Conservation (phyloP, 2,797 vertebrate species). For the Rhinella marina region DNA sequence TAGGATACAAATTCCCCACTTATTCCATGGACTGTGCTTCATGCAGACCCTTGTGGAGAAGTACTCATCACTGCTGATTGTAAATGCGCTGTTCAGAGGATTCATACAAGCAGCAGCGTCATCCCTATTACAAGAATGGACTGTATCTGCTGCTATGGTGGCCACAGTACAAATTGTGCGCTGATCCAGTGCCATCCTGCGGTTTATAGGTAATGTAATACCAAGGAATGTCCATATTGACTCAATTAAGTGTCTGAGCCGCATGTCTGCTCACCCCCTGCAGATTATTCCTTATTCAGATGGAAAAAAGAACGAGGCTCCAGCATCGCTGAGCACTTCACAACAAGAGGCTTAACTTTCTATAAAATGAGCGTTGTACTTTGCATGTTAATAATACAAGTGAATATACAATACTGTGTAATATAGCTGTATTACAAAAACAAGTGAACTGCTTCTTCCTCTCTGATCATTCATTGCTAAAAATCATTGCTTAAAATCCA, state of each 20-base stretch:
- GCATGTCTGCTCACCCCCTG: background rate
- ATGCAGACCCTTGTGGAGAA: too few species aligned
- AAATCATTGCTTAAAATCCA: too few species aligned
- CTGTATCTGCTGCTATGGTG: background rate
- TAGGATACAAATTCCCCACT: too few species aligned
- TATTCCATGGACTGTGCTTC: too few species aligned
- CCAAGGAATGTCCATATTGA: background rate
- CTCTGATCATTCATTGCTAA: too few species aligned
- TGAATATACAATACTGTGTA: too few species aligned
- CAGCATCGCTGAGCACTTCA: background rate
- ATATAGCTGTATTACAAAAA: too few species aligned
- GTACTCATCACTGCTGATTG: too few species aligned
- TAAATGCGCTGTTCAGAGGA: too few species aligned
- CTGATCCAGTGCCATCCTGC: background rate
- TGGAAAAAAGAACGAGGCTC: background rate
- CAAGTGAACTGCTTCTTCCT: too few species aligned
- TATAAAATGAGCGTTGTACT: too few species aligned
- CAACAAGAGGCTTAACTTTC: background rate
- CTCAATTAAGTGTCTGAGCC: background rate
- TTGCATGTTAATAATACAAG: too few species aligned
- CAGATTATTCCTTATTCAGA: background rate
- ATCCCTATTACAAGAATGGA: background rate
- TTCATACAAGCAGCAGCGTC: background rate
- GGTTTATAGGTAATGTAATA: slow-evolving; percentile 14
- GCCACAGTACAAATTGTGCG: background rate